A percentile compares a stretch with the other conserved stretches of the same genome.
Conservation (phyloP, 2,113 vertebrate genomes). For the Eretmochelys imbricata region DNA sequence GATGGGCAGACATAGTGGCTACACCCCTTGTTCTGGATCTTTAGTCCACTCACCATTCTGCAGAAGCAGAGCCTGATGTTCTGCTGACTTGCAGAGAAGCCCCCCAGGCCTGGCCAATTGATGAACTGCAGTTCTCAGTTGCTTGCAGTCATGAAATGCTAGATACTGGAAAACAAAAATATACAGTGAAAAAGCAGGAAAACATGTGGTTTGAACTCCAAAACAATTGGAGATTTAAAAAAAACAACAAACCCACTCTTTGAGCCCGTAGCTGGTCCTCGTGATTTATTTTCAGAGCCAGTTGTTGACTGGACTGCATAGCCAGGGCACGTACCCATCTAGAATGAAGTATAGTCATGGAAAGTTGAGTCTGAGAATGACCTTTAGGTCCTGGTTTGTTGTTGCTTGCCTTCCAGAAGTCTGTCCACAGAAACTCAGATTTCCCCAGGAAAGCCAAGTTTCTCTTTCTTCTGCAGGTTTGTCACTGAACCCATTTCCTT, state of each 20-base stretch:
- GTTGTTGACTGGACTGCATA: not conserved
- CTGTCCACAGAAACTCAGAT: not conserved
- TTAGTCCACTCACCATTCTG: not conserved
- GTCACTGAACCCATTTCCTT: not conserved
- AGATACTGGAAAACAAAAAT: not conserved
- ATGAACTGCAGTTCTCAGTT: not conserved
- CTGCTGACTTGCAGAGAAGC: not conserved
- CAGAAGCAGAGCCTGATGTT: not conserved
- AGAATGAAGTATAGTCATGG: not conserved
- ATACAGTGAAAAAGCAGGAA: not conserved
- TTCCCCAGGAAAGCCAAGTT: not conserved
- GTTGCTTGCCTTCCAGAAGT: not conserved
- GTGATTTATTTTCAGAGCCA: not conserved
- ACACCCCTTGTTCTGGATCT: not conserved
- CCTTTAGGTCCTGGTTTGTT: not conserved
- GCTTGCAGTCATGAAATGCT: not conserved
- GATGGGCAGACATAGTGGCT: not conserved
- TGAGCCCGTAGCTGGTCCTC: not conserved
- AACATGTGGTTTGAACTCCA: not conserved
- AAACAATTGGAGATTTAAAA: not conserved
- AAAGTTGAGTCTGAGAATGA: not conserved
- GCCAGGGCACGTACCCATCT: not conserved
- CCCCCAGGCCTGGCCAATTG: not conserved
- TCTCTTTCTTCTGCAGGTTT: not conserved
- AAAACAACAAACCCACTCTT: not conserved